A percentile compares a stretch with the other conserved stretches of the same genome.
These are phyloP conservation scores for Orientallactaga bullata DNA, from an alignment of 2,113 vertebrate species.

Conservation along the genomic window DNA sequence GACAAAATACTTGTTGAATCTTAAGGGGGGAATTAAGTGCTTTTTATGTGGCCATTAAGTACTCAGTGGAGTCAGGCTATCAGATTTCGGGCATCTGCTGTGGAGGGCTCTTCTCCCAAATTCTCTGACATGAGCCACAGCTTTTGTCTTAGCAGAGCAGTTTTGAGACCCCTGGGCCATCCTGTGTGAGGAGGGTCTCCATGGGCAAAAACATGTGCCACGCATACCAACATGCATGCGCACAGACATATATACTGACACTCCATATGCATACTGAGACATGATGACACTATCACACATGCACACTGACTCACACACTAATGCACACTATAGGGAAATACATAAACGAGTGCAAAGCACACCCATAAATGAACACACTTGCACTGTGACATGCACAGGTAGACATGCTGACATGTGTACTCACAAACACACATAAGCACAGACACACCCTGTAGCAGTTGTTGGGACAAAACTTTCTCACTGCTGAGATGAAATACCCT, in stretches of 20 bases:
- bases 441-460: not conserved
- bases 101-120: too few relatives aligned
- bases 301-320: not conserved
- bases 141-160: not conserved
- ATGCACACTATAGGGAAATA: not conserved
- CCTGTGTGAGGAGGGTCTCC: not conserved
- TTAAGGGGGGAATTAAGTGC: not conserved
- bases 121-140: not conserved
- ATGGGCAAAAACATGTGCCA: too few relatives aligned
- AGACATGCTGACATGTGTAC: not conserved
- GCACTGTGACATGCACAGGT: too few relatives aligned
- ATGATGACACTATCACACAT: too few relatives aligned
- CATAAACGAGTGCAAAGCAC: not conserved
- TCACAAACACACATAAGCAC: not conserved
- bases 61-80: not conserved
- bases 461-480: too few relatives aligned
- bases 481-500: too few relatives aligned
- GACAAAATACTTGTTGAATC: not conserved
- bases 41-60: not conserved
- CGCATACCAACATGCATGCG: not conserved
- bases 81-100: not conserved
- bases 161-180: fast-evolving
- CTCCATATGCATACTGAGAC: fast-evolving
- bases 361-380: not conserved
- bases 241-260: too few relatives aligned